Evolutionary conservation across 2,797 vertebrate genomes (phyloP).

Genomic region (Botia kubotai): DNA sequence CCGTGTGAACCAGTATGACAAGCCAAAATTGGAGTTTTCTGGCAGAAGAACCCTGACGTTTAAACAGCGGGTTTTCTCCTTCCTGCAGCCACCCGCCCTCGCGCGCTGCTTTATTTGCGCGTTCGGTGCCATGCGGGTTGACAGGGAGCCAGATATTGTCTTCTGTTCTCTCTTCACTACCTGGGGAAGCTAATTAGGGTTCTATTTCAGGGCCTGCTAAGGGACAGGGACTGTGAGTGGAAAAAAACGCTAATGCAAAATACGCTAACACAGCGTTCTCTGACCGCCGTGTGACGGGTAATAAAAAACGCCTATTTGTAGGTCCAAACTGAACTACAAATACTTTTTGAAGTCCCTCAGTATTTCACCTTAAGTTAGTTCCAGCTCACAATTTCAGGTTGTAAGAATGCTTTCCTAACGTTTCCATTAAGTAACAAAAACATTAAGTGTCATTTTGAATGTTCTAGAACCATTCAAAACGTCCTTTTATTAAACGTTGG

Average conservation of each 20-base stretch:
- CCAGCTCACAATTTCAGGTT: neutral
- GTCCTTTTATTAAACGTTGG: no score
- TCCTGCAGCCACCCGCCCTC: slow-evolving; percentile 35
- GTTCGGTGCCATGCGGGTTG: slow-evolving; percentile 45
- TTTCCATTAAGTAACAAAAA: no score
- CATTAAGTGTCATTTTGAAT: no score
- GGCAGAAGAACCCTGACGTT: slow-evolving; percentile 45
- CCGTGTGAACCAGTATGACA: slow-evolving; percentile 23
- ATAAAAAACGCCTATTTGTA: slow-evolving; percentile 6
- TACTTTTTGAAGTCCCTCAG: neutral
- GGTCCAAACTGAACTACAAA: slow-evolving; percentile 4
- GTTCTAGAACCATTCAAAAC: no score
- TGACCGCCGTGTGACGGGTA: slow-evolving; percentile 6
- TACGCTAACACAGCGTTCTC: slow-evolving; percentile 19
- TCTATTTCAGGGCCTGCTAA: slow-evolving; percentile 43
- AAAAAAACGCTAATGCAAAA: slow-evolving; percentile 46
- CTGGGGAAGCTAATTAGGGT: slow-evolving; percentile 60
- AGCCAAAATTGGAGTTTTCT: slow-evolving; percentile 49
- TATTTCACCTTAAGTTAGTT: neutral
- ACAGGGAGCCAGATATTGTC: slow-evolving; percentile 50
- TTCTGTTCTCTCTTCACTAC: slow-evolving; percentile 47
- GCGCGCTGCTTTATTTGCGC: slow-evolving; percentile 45
- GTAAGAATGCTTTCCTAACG: no score
- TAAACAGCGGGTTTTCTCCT: slow-evolving; percentile 48
- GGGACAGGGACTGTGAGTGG: slow-evolving; percentile 29